These are phyloP conservation scores for Oncopeltus fasciatus DNA, from an alignment of 1,140 invertebrate genomes.

Conservation along the genomic window DNA sequence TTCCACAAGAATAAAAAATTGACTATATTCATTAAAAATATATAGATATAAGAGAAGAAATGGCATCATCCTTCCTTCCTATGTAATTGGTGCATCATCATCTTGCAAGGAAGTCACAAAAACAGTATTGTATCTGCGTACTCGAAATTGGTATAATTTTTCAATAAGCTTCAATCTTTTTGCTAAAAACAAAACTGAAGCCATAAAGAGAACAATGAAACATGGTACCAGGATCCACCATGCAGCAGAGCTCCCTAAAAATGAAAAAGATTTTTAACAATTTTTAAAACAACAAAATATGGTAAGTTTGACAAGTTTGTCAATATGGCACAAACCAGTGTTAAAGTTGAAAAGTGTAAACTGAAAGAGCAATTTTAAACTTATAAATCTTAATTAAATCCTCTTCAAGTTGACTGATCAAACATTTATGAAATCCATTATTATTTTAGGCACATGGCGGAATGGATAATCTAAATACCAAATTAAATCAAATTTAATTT, in stretches of 20 bases:
- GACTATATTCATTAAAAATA: constrained; percentile 7
- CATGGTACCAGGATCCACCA: not conserved
- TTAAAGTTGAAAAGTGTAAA: no score
- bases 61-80: not conserved
- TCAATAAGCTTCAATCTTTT: not conserved
- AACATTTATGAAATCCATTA: no score
- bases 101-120: constrained; percentile 1
- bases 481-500: no score
- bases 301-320: no score
- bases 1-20: not conserved
- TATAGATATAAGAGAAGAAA: not conserved
- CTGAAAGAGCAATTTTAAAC: no score
- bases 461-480: no score
- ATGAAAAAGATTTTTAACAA: no score
- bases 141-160: constrained; percentile 4
- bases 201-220: not conserved
- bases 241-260: not conserved
- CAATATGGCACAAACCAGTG: no score
- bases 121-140: not conserved
- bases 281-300: no score
- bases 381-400: no score
- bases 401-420: no score
- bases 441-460: no score
- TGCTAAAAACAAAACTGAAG: not conserved
- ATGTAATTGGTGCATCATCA: constrained; percentile 9